Percentiles rank a stretch among this genome's conserved stretches.
Conservation (phyloP, 2,113 vertebrate genomes). For the Butorides virescens region DNA sequence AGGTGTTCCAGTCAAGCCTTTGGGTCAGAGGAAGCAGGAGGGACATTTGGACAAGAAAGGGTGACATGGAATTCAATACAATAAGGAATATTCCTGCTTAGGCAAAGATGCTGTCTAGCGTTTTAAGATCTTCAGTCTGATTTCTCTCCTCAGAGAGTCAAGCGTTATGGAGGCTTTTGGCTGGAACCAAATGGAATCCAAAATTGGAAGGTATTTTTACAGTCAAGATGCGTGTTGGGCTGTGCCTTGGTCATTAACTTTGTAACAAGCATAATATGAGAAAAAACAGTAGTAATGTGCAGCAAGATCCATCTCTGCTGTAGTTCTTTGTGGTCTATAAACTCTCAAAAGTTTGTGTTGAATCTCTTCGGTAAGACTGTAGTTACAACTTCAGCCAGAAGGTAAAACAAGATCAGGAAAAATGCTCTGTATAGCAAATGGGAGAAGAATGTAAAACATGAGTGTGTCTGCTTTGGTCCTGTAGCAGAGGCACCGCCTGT, state of each 20-base stretch:
- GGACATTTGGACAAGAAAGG: neutral
- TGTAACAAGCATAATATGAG: neutral
- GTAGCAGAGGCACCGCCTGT: neutral
- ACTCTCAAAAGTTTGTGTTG: neutral
- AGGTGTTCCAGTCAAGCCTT: conserved; percentile 46
- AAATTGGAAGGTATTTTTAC: neutral
- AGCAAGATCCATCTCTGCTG: neutral
- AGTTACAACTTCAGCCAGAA: neutral
- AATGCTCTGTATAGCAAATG: neutral
- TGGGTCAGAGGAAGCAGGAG: neutral
- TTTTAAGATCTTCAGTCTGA: conserved; percentile 1
- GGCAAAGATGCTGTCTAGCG: neutral
- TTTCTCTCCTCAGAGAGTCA: neutral
- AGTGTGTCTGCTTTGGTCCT: conserved; percentile 18
- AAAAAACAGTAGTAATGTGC: neutral
- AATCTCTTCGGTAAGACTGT: neutral
- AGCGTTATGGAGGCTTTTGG: neutral
- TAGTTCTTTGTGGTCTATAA: neutral
- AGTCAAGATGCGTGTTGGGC: neutral
- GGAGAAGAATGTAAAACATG: neutral
- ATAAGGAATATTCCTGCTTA: neutral
- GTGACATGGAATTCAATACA: neutral
- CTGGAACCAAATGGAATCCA: conserved; percentile 9
- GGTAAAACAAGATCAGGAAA: neutral
- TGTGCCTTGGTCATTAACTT: neutral